A percentile compares a stretch with the other conserved stretches of the same genome.
Conservation (phyloP, 2,888 invertebrate species). For the Nineta flava region DNA sequence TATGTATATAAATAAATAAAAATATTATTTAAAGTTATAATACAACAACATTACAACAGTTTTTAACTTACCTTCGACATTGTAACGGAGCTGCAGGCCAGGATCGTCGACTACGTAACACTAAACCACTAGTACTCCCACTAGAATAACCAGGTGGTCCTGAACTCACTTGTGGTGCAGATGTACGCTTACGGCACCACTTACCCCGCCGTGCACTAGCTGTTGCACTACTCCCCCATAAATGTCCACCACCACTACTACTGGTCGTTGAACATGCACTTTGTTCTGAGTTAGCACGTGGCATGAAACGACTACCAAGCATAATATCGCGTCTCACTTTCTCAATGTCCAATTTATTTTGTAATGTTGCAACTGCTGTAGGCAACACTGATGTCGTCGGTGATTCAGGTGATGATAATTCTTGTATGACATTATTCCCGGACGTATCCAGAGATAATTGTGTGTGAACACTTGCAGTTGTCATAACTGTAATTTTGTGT, state of each 20-base stretch:
- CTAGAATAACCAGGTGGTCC: conserved; percentile 29
- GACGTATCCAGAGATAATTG: background rate
- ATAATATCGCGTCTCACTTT: conserved; percentile 6
- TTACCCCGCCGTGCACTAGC: conserved; percentile 20
- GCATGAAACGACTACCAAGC: conserved; percentile 1
- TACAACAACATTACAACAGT: too few relatives aligned
- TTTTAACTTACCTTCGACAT: conserved; percentile 41
- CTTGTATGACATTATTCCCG: background rate
- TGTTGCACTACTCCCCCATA: conserved; percentile 42
- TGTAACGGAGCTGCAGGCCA: conserved; percentile 63
- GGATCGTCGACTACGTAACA: conserved; percentile 51
- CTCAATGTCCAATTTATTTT: conserved; percentile 3
- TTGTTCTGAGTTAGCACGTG: conserved; percentile 3
- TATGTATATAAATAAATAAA: too few relatives aligned
- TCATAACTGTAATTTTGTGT: background rate
- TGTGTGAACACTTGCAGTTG: background rate
- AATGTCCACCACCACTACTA: conserved; percentile 29
- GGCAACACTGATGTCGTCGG: background rate
- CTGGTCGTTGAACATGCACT: background rate
- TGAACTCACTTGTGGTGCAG: conserved; percentile 50
- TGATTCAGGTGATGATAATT: background rate
- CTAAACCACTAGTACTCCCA: conserved; percentile 37
- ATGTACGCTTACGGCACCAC: conserved; percentile 49
- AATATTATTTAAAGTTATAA: too few relatives aligned
- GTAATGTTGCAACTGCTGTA: background rate